Evolutionary conservation across 2,113 vertebrate genomes (phyloP).

Genomic region (rat (Rattus norvegicus)): GRCr8 NC_086029.1:79561001-79561500

Average conservation of each 20-base stretch:
- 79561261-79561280: not conserved
- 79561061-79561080: not conserved
- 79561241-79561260: conserved; percentile 9
- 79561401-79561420: not conserved
- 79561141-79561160: conserved; percentile 55
- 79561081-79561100: not conserved
- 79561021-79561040: conserved; percentile 19
- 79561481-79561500: not conserved
- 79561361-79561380: conserved; percentile 14
- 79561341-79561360: conserved; percentile 30
- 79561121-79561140: conserved; percentile 55
- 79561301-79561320: conserved; percentile 39
- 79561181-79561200: not conserved
- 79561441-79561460: not conserved
- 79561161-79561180: not conserved
- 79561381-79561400: conserved; percentile 35
- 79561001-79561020: conserved; percentile 27
- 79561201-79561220: conserved; percentile 33
- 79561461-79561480: not conserved
- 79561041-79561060: conserved; percentile 30
- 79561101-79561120: not conserved
- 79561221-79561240: conserved; percentile 34
- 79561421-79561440: not conserved
- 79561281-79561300: conserved; percentile 40
- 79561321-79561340: conserved; percentile 46